Evolutionary conservation across 2,797 vertebrate genomes (phyloP).

Genomic region (Linurgus olivaceus): DNA sequence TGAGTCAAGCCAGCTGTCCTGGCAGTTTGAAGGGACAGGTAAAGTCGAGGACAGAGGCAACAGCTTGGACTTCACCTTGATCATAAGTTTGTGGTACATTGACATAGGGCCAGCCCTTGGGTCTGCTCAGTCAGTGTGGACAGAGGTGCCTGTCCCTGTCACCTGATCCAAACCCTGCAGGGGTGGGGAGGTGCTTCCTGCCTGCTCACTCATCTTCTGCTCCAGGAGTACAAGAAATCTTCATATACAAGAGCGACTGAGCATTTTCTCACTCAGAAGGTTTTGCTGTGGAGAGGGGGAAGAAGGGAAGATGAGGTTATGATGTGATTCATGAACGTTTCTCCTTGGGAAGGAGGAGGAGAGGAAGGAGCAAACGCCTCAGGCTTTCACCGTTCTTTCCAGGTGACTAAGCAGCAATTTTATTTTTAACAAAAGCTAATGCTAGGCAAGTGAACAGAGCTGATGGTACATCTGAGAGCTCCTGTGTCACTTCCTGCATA

Average conservation of each 20-base stretch:
- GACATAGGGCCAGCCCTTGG: background rate
- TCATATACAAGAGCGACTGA: background rate
- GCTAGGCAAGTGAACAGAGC: background rate
- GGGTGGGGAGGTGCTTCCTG: background rate
- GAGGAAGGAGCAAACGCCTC: background rate
- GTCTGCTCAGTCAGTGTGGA: background rate
- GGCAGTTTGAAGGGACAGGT: background rate
- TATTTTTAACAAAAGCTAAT: background rate
- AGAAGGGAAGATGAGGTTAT: background rate
- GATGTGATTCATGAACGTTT: background rate
- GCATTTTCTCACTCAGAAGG: background rate
- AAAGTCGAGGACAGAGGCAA: background rate
- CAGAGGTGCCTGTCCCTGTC: background rate
- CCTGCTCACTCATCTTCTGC: background rate
- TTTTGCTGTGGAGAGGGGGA: background rate
- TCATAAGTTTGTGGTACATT: fast-evolving
- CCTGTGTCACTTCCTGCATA: background rate
- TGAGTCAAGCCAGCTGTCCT: background rate
- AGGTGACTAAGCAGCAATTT: constrained; percentile 15
- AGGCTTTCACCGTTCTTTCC: background rate
- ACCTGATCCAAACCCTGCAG: background rate
- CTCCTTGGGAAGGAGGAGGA: background rate
- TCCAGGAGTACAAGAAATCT: background rate
- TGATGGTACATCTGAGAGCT: background rate
- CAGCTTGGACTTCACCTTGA: background rate